Conservation (phyloP, 2,888 invertebrate genomes). For the Eristalis tenax region DNA sequence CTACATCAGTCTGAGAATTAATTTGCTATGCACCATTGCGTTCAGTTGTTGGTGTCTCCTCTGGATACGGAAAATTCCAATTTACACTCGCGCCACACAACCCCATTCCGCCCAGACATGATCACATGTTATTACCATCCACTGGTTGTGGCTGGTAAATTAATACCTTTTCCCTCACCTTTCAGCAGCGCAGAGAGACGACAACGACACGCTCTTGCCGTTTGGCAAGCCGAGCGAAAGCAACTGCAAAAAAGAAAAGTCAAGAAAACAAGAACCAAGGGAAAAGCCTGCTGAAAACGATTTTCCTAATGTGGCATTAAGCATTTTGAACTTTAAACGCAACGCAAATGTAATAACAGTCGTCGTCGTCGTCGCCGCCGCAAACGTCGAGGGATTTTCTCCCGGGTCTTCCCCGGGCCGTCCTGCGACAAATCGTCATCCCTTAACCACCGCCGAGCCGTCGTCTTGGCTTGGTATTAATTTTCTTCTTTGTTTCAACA, state of each 20-base stretch:
- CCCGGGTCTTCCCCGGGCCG: neutral
- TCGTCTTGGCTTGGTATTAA: conserved; percentile 41
- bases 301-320: conserved; percentile 58
- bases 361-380: neutral
- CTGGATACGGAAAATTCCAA: neutral
- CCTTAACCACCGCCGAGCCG: neutral
- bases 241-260: conserved; percentile 13
- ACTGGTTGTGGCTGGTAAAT: conserved; percentile 30
- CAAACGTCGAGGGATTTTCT: conserved; percentile 39
- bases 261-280: conserved; percentile 4
- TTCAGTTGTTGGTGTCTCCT: neutral
- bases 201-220: conserved; percentile 11
- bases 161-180: conserved; percentile 26
- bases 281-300: conserved; percentile 41
- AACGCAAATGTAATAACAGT: conserved; percentile 56
- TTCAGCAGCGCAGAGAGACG: conserved; percentile 22
- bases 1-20: no score
- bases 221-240: conserved; percentile 21
- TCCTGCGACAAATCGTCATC: neutral
- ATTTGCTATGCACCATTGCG: neutral
- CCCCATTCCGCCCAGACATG: neutral
- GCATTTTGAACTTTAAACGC: conserved; percentile 60
- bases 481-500: conserved; percentile 43
- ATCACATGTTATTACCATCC: conserved; percentile 35
- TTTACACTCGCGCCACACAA: neutral